Base-by-base conservation (phyloP, 2,888 invertebrate genomes). In the Dascillus cervinus region DNA sequence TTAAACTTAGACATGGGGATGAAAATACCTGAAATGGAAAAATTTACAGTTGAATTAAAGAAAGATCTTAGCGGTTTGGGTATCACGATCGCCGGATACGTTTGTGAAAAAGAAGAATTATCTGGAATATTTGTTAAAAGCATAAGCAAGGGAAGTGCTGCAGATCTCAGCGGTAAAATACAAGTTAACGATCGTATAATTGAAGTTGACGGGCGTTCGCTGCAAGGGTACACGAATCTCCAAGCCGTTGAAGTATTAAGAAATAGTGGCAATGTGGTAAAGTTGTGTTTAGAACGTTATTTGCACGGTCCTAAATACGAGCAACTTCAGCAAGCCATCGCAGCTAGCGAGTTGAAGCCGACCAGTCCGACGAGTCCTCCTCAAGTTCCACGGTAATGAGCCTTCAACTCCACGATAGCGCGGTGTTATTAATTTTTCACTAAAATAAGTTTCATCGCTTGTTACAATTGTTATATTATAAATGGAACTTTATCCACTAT, bases 41-140 rank as follows among this genome's bases (percentile, higher is more conserved):
- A 87, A 53, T 89, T 96, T 57, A 89, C 88, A 36, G 92, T 95
- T 22, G 90, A 94, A 59, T 72, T 96, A 28, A 83, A 84, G 53
- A 96, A 96, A 66, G 95, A 95, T 62, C 79, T 81, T 46, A 91
- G 92, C 59, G 89, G 95, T 14, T 71, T 92, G 26, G 95, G 95
- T 20, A 94, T 96, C 41, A 96, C 95, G 13, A 95, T 96, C 52
- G 95, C 95, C 32, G 82, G 91, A 34, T 96, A 96, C 61, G 94
- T 96, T 8, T 95, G 95, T 61, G 94, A 94, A 63, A 94, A 94
- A 68, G 97, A 97, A 66, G 97, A 98, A 61, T 71, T 98, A 26
- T 95, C 95, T 0, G 98, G 98, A 15, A 96, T 98, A 50, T 98
- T 98, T 69, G 95, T 98, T 33, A 97, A 97, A 67, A 96, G 95